Base-by-base conservation (phyloP, 2,888 invertebrate species). In the Scaptomyza caliginosa region DNA sequence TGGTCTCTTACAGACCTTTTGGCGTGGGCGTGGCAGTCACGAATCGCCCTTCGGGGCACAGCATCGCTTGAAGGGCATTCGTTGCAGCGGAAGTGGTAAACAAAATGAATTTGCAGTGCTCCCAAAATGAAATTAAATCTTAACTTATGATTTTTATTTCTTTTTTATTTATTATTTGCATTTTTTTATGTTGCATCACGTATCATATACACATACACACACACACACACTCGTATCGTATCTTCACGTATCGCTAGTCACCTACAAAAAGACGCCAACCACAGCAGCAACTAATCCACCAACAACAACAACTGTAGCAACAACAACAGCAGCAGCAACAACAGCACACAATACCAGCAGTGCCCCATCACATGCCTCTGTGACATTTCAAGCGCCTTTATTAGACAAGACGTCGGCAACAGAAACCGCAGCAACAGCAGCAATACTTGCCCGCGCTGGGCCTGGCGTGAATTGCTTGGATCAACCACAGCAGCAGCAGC, bases 261-360 rank as follows among this genome's bases (percentile, higher is more conserved):
- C 96, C 87, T 96, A 96, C 94, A 96, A 96, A 94, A 95, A 95
- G 91, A 93, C 93, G 81, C 93, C 93, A 46, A 65, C 73, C 42
- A 58, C 72, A 70, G 48, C 65, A 42, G 48, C 65, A 52, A 65
- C 46, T 56, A 55, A 59, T 66, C 28, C 70, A 75, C 73, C 79
- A 66, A 64, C 72, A 67, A 59, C 73, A 59, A 58, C 55, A 49
- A 32, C 83, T 68, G 32, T 67, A 50, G 36, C 43, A 60, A 38
- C 66, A 45, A 13, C 45, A 52, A 21, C 67, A 48, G 24, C 52
- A 58, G 4, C 65, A 56, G 32, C 66, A 34, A 8, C 70, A 65
- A 17, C 60, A 30, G 7, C 50, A 38, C 60, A 69, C 69, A 75
- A 67, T 72, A 69, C 73, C 79, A 77, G 40, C 76, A 74, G 60